These are phyloP conservation scores for Lucilia cuprina DNA, from an alignment of 1,140 invertebrate genomes.

Conservation along the genomic window DNA sequence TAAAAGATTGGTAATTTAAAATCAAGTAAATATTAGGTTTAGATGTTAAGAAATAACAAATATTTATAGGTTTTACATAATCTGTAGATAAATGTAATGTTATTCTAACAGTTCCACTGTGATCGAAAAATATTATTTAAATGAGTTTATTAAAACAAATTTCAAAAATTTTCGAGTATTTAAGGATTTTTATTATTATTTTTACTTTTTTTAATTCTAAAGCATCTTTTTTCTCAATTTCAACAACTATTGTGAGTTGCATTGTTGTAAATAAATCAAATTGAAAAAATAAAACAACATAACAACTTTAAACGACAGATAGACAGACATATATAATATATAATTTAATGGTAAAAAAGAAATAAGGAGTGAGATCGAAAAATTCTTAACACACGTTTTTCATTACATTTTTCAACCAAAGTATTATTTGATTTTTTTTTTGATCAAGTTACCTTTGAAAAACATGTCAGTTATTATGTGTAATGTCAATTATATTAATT, in stretches of 20 bases:
- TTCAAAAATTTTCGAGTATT: too few species aligned
- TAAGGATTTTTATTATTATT: not conserved
- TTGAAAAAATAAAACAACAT: not conserved
- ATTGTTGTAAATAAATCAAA: not conserved
- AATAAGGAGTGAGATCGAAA: too few species aligned
- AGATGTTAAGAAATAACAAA: not conserved
- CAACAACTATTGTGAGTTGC: not conserved
- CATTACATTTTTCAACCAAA: too few species aligned
- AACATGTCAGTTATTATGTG: too few species aligned
- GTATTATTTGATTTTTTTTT: too few species aligned
- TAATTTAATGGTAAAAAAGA: not conserved
- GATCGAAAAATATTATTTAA: too few species aligned
- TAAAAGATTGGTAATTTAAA: not conserved
- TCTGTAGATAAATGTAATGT: too few species aligned
- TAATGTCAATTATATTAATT: too few species aligned
- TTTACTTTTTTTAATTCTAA: not conserved
- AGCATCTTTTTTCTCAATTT: not conserved
- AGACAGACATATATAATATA: not conserved
- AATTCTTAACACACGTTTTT: too few species aligned
- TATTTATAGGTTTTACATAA: not conserved
- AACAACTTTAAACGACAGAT: not conserved
- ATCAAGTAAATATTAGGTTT: not conserved
- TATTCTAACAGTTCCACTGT: too few species aligned
- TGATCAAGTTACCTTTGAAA: too few species aligned
- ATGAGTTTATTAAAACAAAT: too few species aligned